Percentiles rank a stretch among this genome's conserved stretches.
phyloP scores from a whole-genome alignment of 2,888 invertebrate genomes.

The Drosophila prolongata region DNA sequence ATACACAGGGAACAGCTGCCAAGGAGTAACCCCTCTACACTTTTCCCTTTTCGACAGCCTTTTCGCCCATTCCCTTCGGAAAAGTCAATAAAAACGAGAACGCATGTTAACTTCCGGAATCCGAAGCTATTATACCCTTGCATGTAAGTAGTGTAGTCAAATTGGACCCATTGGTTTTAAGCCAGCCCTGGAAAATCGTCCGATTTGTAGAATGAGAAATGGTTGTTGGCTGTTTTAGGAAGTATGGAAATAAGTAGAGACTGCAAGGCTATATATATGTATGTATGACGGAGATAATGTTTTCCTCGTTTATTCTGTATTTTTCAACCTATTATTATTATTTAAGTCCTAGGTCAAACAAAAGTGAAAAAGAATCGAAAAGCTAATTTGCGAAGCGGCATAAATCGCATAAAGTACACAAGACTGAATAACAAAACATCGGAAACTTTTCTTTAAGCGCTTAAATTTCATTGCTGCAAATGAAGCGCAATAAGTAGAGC shows the following conservation, averaged over 20 bases:
- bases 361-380: not conserved
- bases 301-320: not conserved
- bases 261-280: too few relatives aligned
- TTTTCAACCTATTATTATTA: too few relatives aligned
- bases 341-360: too few relatives aligned
- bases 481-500: constrained; percentile 54
- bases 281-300: too few relatives aligned
- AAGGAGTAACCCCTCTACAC: constrained; percentile 2
- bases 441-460: constrained; percentile 43
- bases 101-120: not conserved
- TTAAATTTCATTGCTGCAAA: constrained; percentile 61
- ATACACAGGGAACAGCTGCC: constrained; percentile 48
- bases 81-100: constrained; percentile 51
- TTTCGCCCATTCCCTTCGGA: constrained; percentile 12
- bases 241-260: too few relatives aligned
- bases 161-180: too few relatives aligned
- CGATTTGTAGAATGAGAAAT: too few relatives aligned
- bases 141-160: not conserved
- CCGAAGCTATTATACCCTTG: not conserved
- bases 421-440: constrained; percentile 30
- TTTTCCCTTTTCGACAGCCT: not conserved
- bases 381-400: constrained; percentile 18
- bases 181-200: too few relatives aligned
- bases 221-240: too few relatives aligned
- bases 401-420: constrained; percentile 33